Base-by-base conservation (phyloP, 2,797 vertebrate species). In the Sparidentex hasta region DNA sequence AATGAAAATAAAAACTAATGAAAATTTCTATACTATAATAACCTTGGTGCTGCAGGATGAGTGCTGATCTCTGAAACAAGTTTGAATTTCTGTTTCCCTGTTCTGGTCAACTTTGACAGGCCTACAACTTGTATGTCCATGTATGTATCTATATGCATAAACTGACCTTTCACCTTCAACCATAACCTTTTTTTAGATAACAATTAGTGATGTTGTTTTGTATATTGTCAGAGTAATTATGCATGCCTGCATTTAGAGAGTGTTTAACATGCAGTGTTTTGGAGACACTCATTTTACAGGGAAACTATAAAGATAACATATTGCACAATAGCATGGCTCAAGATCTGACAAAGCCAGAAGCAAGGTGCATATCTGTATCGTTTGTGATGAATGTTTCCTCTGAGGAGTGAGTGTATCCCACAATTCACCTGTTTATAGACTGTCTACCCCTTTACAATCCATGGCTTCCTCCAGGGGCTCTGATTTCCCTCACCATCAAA, bases 361-460 rank as follows among this genome's bases (percentile, higher is more conserved):
- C 72, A 48, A 76, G 80, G 71, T 74, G 25, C 83, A 65, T 50
- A 81, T 85, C 68, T 76, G 83, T 61, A 68, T 74, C 47, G 1
- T 21, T 81, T 70, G 46, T 83, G 76, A 88, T 66, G 63, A 81
- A 85, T 52, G 65, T 56, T 88, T 88, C 86, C 86, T 85, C 51
- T 61, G 48, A 76, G 52, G 23, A 0, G 5, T 68, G 67, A 59
- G 64, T 29, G 20, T 71, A 62, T 80, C 63, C 85, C 59, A 80
- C 74, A 82, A 44, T 83, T 74, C 66, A 66, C 58, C 78, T 82
- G 70, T 80, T 72, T 69, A 65, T 65, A 57, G 33, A 6, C 33
- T 33, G 33, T 55, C 58, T 58, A 55, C 47, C 54, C 59, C 47
- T 3, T 44, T 46, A 66, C 81, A 84, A 57, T 69, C 33, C 41